Percentiles rank a stretch among this genome's conserved stretches.
phyloP scores from a whole-genome alignment of 2,113 vertebrate genomes.

The Lepidothrix coronata region DNA sequence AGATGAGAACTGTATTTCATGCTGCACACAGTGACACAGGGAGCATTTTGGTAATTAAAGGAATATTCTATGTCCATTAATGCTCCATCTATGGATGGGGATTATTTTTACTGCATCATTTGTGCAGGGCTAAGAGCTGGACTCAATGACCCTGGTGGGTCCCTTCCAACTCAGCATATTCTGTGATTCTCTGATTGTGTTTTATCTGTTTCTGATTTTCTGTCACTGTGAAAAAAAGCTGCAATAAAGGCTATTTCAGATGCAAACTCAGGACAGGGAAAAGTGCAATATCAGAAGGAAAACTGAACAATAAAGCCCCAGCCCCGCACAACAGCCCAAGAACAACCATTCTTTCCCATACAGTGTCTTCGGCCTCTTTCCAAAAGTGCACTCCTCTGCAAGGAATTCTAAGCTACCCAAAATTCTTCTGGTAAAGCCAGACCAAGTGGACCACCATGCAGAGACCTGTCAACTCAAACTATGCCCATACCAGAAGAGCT shows the following conservation, averaged over 20 bases:
- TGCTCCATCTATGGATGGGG: neutral
- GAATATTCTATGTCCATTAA: neutral
- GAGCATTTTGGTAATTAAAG: neutral
- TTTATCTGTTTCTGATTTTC: neutral
- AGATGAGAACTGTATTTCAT: neutral
- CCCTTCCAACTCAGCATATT: neutral
- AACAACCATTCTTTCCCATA: neutral
- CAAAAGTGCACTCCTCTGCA: neutral
- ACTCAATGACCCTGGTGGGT: neutral
- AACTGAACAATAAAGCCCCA: neutral
- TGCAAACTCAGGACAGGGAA: neutral
- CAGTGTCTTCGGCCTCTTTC: neutral
- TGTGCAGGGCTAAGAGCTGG: neutral
- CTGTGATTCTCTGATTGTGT: neutral
- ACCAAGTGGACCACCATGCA: neutral
- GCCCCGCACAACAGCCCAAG: neutral
- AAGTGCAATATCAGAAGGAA: neutral
- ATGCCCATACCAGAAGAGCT: fast-evolving
- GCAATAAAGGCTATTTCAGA: neutral
- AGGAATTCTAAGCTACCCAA: neutral
- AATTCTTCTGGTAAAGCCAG: neutral
- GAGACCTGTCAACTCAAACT: neutral
- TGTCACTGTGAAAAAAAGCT: neutral
- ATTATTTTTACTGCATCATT: neutral
- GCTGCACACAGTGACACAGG: neutral